Evolutionary conservation across 2,113 vertebrate genomes (phyloP).

Genomic region (Anser cygnoides): DNA sequence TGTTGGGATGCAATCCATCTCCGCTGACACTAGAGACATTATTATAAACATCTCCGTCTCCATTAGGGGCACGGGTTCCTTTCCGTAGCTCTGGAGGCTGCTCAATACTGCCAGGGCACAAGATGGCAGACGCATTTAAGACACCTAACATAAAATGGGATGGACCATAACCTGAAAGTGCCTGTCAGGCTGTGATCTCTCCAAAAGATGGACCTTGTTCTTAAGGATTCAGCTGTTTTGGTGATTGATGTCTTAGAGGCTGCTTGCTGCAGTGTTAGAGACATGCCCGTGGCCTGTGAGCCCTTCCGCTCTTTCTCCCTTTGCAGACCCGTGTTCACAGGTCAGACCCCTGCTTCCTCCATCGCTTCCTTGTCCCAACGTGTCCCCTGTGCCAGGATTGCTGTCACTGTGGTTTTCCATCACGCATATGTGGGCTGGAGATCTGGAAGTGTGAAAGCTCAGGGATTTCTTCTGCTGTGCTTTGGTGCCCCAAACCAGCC

Average conservation of each 20-base stretch:
- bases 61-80: neutral
- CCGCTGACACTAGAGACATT: neutral
- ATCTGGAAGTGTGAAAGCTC: neutral
- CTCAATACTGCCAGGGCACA: neutral
- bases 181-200: neutral
- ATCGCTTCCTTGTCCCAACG: neutral
- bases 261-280: neutral
- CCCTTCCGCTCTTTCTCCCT: neutral
- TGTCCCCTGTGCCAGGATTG: fast-evolving
- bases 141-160: neutral
- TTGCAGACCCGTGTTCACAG: neutral
- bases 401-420: neutral
- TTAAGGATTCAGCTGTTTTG: neutral
- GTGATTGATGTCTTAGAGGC: neutral
- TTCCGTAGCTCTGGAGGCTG: neutral
- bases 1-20: neutral
- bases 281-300: neutral
- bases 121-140: neutral
- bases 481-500: neutral
- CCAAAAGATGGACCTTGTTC: neutral
- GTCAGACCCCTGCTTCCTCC: neutral
- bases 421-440: neutral
- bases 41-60: neutral
- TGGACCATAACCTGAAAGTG: neutral
- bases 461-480: neutral